These are phyloP conservation scores for Centropus bengalensis DNA, from an alignment of 2,113 vertebrate genomes.

Conservation along the genomic window DNA sequence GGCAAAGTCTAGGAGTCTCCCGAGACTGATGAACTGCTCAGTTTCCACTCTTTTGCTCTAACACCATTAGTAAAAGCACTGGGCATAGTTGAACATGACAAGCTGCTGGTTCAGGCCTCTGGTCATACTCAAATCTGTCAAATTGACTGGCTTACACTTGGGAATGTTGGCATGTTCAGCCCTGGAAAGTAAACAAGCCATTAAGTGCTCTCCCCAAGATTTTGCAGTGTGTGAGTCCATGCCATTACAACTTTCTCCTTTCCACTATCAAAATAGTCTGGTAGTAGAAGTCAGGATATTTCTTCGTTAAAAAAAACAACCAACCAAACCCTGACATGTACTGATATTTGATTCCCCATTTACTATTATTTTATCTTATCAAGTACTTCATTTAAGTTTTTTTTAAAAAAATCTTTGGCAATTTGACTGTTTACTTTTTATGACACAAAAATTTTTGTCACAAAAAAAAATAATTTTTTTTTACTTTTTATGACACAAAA, in stretches of 20 bases:
- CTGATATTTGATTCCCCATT: neutral
- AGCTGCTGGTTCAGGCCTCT: neutral
- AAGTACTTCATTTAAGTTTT: neutral
- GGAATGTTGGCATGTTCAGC: neutral
- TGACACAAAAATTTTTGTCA: neutral
- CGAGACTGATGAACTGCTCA: neutral
- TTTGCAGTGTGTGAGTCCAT: neutral
- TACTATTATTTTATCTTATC: neutral
- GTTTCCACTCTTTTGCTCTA: neutral
- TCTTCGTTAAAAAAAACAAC: neutral
- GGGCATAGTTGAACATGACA: neutral
- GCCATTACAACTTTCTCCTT: neutral
- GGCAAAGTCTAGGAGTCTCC: neutral
- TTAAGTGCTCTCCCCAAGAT: neutral
- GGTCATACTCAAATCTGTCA: neutral
- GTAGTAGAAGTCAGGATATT: neutral
- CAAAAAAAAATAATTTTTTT: no score
- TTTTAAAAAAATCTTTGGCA: neutral
- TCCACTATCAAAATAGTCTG: neutral
- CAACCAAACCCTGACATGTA: neutral
- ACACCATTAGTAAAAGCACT: neutral
- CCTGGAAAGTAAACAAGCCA: neutral
- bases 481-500: neutral
- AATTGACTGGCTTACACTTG: neutral
- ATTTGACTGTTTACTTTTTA: neutral